These are phyloP conservation scores for Glandiceps talaboti DNA, from an alignment of 53 echinoderm and acorn worm species.

Conservation along the genomic window DNA sequence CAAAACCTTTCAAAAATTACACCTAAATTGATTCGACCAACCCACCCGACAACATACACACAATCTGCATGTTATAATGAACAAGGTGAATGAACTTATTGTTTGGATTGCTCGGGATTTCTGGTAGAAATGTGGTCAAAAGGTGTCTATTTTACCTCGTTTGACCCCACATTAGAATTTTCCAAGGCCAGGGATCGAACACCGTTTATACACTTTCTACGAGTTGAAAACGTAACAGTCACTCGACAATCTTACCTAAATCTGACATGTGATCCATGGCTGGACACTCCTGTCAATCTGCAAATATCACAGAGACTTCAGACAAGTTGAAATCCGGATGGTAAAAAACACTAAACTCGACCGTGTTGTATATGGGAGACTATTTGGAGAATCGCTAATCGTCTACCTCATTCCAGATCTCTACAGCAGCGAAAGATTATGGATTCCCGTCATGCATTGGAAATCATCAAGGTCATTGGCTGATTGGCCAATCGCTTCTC, in stretches of 20 bases:
- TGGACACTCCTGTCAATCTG: slow-evolving; percentile 2
- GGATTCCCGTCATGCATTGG: too few species aligned
- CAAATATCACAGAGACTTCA: slow-evolving; percentile 1
- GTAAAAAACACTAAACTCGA: too few species aligned
- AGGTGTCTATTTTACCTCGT: slow-evolving; percentile 32
- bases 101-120: not conserved
- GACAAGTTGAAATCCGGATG: slow-evolving; percentile 1
- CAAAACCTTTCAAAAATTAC: not conserved
- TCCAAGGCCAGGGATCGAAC: slow-evolving; percentile 1
- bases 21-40: too few species aligned
- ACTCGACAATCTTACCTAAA: slow-evolving; percentile 27
- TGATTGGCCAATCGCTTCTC: slow-evolving; percentile 21
- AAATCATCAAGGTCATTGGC: slow-evolving; percentile 16
- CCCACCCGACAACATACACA: not conserved
- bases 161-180: slow-evolving; percentile 27
- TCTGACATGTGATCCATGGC: slow-evolving; percentile 42
- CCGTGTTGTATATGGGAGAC: not conserved
- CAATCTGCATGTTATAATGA: not conserved
- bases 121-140: not conserved
- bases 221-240: not conserved
- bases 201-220: slow-evolving; percentile 1
- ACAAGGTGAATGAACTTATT: not conserved
- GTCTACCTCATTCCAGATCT: not conserved
- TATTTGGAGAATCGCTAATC: not conserved
- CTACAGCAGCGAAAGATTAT: not conserved